A percentile compares a stretch with the other conserved stretches of the same genome.
Conservation (phyloP, 2,113 vertebrate species). For the Bungarus multicinctus region DNA sequence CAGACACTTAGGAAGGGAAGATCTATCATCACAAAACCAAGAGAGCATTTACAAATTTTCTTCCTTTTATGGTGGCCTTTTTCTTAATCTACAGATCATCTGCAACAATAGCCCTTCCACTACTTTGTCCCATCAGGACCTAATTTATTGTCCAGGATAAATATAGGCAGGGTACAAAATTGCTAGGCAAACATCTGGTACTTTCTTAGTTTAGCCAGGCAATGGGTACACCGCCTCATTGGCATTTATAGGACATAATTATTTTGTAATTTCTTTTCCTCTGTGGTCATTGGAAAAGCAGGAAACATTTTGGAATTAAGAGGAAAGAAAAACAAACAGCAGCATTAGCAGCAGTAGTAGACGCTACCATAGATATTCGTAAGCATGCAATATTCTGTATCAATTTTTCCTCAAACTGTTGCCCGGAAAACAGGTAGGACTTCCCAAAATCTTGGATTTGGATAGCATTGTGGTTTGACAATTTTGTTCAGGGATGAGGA, state of each 20-base stretch:
- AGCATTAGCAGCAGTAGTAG: neutral
- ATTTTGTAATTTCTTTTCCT: neutral
- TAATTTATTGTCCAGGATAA: slow-evolving; percentile 10
- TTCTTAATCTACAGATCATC: neutral
- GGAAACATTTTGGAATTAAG: neutral
- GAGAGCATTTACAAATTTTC: neutral
- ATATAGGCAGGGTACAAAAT: slow-evolving; percentile 17
- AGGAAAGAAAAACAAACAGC: neutral
- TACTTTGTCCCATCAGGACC: neutral
- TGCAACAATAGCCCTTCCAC: neutral
- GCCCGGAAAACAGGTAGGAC: neutral
- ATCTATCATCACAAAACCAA: neutral
- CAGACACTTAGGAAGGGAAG: neutral
- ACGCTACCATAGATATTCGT: neutral
- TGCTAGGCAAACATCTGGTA: slow-evolving; percentile 17
- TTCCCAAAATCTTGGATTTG: neutral
- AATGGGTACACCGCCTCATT: neutral
- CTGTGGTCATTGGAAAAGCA: slow-evolving; percentile 8
- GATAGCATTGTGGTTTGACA: neutral
- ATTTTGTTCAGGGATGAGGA: neutral
- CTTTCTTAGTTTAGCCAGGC: slow-evolving; percentile 13
- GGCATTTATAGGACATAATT: slow-evolving; percentile 8
- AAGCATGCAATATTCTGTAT: neutral
- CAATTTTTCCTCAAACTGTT: neutral
- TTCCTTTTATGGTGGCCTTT: neutral